These are phyloP conservation scores for Laticauda laticaudata DNA, from an alignment of 2,113 vertebrate genomes.

Conservation along the genomic window DNA sequence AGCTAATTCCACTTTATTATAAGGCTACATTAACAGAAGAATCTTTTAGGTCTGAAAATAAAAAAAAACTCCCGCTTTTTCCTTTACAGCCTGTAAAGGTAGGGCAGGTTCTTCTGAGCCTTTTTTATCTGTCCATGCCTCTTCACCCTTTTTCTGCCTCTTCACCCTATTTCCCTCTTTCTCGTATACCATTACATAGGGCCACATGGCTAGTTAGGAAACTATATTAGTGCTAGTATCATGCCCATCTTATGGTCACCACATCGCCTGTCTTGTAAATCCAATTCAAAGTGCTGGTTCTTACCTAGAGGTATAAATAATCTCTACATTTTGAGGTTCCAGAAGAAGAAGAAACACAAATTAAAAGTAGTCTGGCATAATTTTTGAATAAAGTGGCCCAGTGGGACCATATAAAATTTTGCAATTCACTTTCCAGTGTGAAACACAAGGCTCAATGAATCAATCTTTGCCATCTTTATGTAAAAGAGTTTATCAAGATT, in stretches of 20 bases:
- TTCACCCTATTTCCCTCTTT: background rate
- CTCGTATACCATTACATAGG: background rate
- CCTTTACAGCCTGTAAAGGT: background rate
- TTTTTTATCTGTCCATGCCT: background rate
- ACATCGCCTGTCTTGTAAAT: background rate
- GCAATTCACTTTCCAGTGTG: background rate
- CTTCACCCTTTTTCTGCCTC: background rate
- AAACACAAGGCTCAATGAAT: background rate
- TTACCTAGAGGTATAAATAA: background rate
- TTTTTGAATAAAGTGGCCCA: background rate
- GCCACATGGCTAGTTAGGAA: background rate
- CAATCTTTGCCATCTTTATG: conserved; percentile 17
- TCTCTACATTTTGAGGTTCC: background rate
- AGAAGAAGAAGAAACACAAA: background rate
- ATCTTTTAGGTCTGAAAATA: background rate
- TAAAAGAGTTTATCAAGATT: conserved; percentile 5
- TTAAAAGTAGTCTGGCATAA: background rate
- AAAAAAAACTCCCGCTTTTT: background rate
- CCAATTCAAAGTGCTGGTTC: background rate
- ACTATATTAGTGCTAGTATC: background rate
- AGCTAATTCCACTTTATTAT: background rate
- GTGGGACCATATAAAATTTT: background rate
- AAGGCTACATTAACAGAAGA: background rate
- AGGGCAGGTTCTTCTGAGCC: background rate
- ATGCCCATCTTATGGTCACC: background rate